Evolutionary conservation across 1,140 invertebrate genomes (phyloP).

Genomic region (Drosophila orosa): DNA sequence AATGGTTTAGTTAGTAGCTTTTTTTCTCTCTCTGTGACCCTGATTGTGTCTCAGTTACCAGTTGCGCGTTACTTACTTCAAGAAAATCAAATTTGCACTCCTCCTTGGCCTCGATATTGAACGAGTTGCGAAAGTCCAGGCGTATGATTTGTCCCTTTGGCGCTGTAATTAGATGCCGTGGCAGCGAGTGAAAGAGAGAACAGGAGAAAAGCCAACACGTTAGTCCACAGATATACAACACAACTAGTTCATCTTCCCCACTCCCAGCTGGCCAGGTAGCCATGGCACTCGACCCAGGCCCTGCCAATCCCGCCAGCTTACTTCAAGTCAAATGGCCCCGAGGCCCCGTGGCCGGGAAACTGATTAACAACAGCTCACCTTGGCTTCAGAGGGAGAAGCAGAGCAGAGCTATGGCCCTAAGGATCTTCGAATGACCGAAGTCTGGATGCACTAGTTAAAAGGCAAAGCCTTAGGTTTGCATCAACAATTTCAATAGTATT

Average conservation of each 20-base stretch:
- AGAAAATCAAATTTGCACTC: constrained; percentile 93
- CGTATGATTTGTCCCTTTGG: constrained; percentile 89
- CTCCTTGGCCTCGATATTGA: constrained; percentile 90
- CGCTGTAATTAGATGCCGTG: constrained; percentile 87
- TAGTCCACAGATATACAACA: constrained; percentile 24
- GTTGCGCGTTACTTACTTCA: constrained; percentile 86
- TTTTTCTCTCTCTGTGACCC: background rate
- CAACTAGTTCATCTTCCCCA: constrained; percentile 3
- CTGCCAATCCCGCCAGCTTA: constrained; percentile 11
- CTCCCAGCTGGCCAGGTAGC: background rate
- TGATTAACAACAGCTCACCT: constrained; percentile 53
- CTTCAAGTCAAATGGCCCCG: constrained; percentile 19
- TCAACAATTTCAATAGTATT: background rate
- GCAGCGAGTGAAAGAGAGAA: background rate
- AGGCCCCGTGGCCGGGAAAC: constrained; percentile 25
- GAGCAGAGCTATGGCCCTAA: background rate
- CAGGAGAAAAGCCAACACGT: constrained; percentile 29
- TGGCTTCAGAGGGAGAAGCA: background rate
- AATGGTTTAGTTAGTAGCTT: background rate
- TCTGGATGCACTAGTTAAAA: background rate
- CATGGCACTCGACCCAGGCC: constrained; percentile 17
- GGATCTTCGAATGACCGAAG: background rate
- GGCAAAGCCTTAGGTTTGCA: background rate
- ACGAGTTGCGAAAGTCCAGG: constrained; percentile 93
- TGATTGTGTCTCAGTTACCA: constrained; percentile 14